Percentiles rank a stretch among this genome's conserved stretches.
These are phyloP conservation scores for Tupaia tana DNA, from an alignment of 2,113 vertebrate species.

Conservation along the genomic window DNA sequence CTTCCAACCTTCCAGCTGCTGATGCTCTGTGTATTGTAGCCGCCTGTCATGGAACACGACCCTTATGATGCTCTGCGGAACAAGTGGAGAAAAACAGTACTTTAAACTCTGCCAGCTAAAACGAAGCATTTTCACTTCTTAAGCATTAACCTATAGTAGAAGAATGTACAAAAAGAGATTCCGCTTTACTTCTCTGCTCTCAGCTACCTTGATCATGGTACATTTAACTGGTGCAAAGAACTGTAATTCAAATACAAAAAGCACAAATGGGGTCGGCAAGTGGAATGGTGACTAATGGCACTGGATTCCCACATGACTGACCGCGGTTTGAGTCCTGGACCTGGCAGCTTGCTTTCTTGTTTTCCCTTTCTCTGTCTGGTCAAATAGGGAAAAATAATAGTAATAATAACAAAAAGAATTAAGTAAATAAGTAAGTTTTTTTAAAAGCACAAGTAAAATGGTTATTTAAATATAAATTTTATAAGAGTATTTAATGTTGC, in stretches of 20 bases:
- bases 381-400: too few relatives aligned
- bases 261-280: background rate
- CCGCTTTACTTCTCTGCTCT: slow-evolving; percentile 2
- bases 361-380: too few relatives aligned
- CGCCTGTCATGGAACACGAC: slow-evolving; percentile 91
- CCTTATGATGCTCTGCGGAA: slow-evolving; percentile 88
- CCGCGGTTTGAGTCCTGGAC: too few relatives aligned
- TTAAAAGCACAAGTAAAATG: too few relatives aligned
- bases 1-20: slow-evolving; percentile 91
- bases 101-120: background rate
- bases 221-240: background rate
- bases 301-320: too few relatives aligned
- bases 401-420: too few relatives aligned
- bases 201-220: background rate
- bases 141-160: background rate
- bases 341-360: too few relatives aligned
- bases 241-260: slow-evolving; percentile 22
- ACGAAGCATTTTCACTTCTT: background rate
- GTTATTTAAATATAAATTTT: background rate
- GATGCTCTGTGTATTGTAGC: slow-evolving; percentile 90
- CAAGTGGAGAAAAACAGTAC: slow-evolving; percentile 9
- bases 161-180: background rate
- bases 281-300: too few relatives aligned
- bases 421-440: too few relatives aligned
- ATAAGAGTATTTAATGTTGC: background rate